Evolutionary conservation across 1,140 invertebrate species (phyloP), one percentile per base, ranked within the genome.

Genomic region (Drosophila persimilis): DNA sequence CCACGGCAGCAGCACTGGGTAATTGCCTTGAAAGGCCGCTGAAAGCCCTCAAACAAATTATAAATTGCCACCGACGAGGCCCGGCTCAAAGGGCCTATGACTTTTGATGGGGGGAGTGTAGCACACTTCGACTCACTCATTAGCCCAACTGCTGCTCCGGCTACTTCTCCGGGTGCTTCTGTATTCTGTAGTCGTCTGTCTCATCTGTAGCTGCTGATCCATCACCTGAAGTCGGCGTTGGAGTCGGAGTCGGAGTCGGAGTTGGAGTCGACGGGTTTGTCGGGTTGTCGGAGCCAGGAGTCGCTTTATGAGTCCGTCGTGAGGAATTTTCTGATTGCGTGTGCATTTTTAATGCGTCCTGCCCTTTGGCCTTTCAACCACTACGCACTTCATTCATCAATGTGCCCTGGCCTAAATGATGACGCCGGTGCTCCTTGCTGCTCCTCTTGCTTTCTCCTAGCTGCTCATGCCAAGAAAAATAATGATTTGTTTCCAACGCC

Each of bases 301-400:
- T 45, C 53, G 61, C 50, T 65, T 65, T 60, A 56, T 74, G 71
- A 48, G 67, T 41, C 64, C 67, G 61, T 47, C 50, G 53, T 73
- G 73, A 59, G 77, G 62, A 70, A 86, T 81, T 85, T 86, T 85
- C 81, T 86, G 81, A 85, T 85, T 85, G 81, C 81, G 81, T 85
- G 81, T 85, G 81, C 77, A 85, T 85, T 86, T 85, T 85, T 85
- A 85, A 85, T 85, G 83, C 72, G 43, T 64, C 73, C 54, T 63
- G 80, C 73, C 81, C 77, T 73, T 86, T 86, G 73, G 80, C 73
- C 73, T 83, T 85, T 73, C 69, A 74, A 39, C 52, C 58, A 61
- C 72, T 77, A 86, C 80, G 80, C 81, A 85, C 81, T 86, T 85
- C 81, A 85, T 85, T 80, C 81, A 86, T 85, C 81, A 85, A 85